Evolutionary conservation across 64 coral and sea anemone species (phyloP).

Genomic region (Pachyseris speciosa): DNA sequence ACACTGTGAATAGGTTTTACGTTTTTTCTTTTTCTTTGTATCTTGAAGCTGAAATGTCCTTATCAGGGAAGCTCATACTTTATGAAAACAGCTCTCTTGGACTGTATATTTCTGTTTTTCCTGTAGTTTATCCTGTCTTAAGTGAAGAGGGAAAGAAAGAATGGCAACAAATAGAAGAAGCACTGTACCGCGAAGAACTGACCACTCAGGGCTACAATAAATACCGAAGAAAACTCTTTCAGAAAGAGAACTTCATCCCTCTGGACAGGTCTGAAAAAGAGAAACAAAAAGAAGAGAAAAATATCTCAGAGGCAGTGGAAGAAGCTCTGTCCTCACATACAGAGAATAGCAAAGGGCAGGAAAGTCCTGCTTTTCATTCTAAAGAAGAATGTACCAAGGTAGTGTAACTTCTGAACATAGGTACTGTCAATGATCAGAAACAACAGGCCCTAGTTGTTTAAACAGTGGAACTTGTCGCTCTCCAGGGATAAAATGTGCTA

Average conservation of each 20-base stretch:
- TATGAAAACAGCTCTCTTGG: too few relatives aligned
- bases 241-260: constrained; percentile 66
- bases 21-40: too few relatives aligned
- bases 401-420: background rate
- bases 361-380: background rate
- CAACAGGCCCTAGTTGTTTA: background rate
- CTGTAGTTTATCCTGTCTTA: constrained; percentile 1
- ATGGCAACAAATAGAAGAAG: constrained; percentile 89
- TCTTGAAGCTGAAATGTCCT: too few relatives aligned
- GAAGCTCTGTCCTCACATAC: background rate
- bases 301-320: background rate
- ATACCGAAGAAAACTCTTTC: constrained; percentile 82
- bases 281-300: background rate
- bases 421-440: too few relatives aligned
- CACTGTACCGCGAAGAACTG: constrained; percentile 77
- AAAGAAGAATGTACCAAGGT: constrained; percentile 61
- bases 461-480: too few relatives aligned
- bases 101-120: background rate
- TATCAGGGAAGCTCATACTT: too few relatives aligned
- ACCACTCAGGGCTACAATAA: constrained; percentile 91
- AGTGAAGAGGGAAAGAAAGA: constrained; percentile 50
- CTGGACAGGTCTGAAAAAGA: background rate
- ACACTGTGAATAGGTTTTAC: too few relatives aligned
- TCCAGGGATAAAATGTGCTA: too few relatives aligned
- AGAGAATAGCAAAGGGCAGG: background rate